phyloP scores from a whole-genome alignment of 2,797 vertebrate genomes.

The Falco biarmicus region DNA sequence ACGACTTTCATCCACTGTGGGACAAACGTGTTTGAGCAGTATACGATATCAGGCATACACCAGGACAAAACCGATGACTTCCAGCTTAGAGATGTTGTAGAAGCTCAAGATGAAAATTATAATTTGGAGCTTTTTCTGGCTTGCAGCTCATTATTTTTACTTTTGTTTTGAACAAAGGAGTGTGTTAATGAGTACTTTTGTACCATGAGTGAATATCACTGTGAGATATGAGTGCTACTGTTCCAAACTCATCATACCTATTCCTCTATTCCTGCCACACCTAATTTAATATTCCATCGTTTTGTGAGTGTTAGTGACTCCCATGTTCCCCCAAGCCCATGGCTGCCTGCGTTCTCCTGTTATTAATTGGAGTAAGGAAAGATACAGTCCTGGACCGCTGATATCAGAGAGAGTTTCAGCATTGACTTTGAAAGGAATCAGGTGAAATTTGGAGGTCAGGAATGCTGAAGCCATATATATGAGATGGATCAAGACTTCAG shows the following conservation, averaged over 20 bases:
- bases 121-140: neutral
- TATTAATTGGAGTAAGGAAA: neutral
- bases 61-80: neutral
- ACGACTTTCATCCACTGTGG: neutral
- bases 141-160: neutral
- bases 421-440: neutral
- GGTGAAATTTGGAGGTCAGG: neutral
- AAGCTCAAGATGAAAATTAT: neutral
- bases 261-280: neutral
- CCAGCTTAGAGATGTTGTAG: neutral
- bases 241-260: neutral
- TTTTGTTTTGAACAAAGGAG: neutral
- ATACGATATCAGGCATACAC: neutral
- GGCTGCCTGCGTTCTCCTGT: neutral
- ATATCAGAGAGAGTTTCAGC: neutral
- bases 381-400: too few species aligned
- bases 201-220: neutral
- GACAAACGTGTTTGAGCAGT: neutral
- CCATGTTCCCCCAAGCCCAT: neutral
- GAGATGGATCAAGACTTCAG: neutral
- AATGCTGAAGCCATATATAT: neutral
- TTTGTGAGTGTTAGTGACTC: neutral
- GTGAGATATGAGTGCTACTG: neutral
- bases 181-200: neutral
- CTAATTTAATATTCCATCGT: neutral